Base-by-base conservation (phyloP, 2,888 invertebrate species). In the Tridacna gigas region DNA sequence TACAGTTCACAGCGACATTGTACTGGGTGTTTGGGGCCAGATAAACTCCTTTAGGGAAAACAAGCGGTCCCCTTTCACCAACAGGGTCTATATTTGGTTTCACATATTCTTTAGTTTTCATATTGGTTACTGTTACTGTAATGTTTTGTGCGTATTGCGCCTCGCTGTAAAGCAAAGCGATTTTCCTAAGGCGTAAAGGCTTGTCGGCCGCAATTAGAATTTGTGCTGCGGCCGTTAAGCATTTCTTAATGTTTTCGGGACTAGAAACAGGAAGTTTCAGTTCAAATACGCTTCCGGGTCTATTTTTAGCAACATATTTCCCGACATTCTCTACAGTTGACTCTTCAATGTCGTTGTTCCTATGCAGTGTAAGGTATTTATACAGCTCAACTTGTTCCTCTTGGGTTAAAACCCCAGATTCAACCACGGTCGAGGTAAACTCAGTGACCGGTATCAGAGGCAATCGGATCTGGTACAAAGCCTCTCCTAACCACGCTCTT, bases 371-470 rank as follows among this genome's bases (percentile, higher is more conserved):
- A 79, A 83, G 79, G 63, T 84, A 84, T 73, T 84, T 89, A 77
- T 89, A 89, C n/a, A 89, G 74, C 15, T 87, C 82, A 9, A 87
- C 81, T 77, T 87, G 82, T 45, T 86, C 86, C 15, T 84, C 82
- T n/a, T 86, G 80, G 22, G 80, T 79, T 4, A 89, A 66, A 60
- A 89, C 60, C 12, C 78, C 87, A 11, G 86, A 66, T 37, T 80
- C 80, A 2, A 86, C 84, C 3, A 89, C 86, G 11, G 77, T 74
- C 48, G 75, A 67, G 25, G 87, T 87, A n/a, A 89, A 89, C 15
- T 87, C 86, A 20, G 77, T 76, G 18, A 89, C 84, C 15, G 89
- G 86, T 48, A 87, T 84, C 26, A 89, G 76, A 3, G 86, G 87
- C 18, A 87, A 28, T n/a, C 89, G 76, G 20, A 89, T 80, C 69